Base-by-base conservation (phyloP, 2,113 vertebrate genomes). In the Gymnocephalus cernua region DNA sequence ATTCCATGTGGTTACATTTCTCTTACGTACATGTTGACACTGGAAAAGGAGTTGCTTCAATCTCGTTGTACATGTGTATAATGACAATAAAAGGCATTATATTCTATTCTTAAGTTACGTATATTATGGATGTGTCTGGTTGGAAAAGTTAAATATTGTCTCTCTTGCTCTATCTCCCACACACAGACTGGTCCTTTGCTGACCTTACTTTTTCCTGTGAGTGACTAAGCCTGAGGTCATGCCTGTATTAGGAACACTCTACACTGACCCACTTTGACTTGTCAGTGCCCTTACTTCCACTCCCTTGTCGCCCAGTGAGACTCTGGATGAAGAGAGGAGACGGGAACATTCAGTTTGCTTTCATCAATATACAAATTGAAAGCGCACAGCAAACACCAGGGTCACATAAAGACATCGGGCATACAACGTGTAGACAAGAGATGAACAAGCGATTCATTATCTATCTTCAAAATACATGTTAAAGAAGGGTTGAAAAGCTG, bases 221-320 rank as follows among this genome's bases (percentile, higher is more conserved):
- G 51, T 25, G 64, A 48, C 29, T 44, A 2, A 77, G 44, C 29
- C 67, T 58, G 73, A 63, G 80, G 76, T 85, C 67, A 64, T 23
- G 35, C 25, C 71, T 14, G n/a, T 27, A 5, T 16, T 47, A 65
- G 51, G 70, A 83, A 45, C 18, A 50, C 54, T 77, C 45, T n/a
- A 35, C 57, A 7, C 58, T 84, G 75, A 84, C 80, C 83, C 63
- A 84, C 77, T 86, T 77, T 62, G 80, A 70, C 66, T 80, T 4
- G 27, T 51, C 74, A 64, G 2, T n/a, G 69, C 32, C 48, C 66
- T 86, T 70, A 67, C 65, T 79, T 75, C 65, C 44, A 47, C 63
- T 53, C 77, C 13, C 15, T 66, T 38, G 27, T 70, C 58, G 57
- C 38, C 66, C 51, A n/a, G 27, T 19, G 47, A 71, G 32, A 54